These are phyloP conservation scores for Omphaloscelis lunosa DNA, from an alignment of 2,888 invertebrate genomes.

Conservation along the genomic window DNA sequence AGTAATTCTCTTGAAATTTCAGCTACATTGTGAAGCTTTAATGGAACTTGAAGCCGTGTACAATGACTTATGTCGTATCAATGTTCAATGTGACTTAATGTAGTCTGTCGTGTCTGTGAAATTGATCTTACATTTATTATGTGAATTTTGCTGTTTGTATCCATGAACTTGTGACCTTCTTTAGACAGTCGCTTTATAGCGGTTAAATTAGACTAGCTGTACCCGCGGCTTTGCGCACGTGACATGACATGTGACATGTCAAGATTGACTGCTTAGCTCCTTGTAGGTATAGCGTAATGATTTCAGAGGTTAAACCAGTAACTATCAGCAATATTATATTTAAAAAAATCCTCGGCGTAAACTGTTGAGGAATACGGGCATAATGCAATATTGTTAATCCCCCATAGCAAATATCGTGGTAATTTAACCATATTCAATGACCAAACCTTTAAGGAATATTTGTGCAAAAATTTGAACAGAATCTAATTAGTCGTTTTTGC, in stretches of 20 bases:
- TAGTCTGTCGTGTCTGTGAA: slow-evolving; percentile 14
- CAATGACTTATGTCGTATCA: slow-evolving; percentile 28
- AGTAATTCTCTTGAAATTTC: slow-evolving; percentile 38
- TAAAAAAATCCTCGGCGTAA: not conserved
- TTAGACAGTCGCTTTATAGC: not conserved
- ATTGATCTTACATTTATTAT: slow-evolving; percentile 3
- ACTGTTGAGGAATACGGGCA: no score
- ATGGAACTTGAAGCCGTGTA: slow-evolving; percentile 44
- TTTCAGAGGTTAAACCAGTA: not conserved
- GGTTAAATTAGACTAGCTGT: no score
- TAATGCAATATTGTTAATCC: no score
- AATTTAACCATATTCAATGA: no score
- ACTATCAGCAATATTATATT: no score
- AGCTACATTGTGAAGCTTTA: slow-evolving; percentile 28
- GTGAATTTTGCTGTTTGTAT: not conserved
- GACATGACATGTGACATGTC: not conserved
- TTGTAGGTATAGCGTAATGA: not conserved
- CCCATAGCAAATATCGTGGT: no score
- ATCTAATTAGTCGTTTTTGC: not conserved
- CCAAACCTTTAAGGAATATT: not conserved
- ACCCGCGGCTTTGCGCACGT: no score
- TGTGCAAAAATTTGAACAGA: not conserved
- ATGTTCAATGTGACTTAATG: slow-evolving; percentile 39
- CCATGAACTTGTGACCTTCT: slow-evolving; percentile 19
- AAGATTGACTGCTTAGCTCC: not conserved